Evolutionary conservation across 2,888 invertebrate species (phyloP).

Genomic region (Aspidiotus rigidus): DNA sequence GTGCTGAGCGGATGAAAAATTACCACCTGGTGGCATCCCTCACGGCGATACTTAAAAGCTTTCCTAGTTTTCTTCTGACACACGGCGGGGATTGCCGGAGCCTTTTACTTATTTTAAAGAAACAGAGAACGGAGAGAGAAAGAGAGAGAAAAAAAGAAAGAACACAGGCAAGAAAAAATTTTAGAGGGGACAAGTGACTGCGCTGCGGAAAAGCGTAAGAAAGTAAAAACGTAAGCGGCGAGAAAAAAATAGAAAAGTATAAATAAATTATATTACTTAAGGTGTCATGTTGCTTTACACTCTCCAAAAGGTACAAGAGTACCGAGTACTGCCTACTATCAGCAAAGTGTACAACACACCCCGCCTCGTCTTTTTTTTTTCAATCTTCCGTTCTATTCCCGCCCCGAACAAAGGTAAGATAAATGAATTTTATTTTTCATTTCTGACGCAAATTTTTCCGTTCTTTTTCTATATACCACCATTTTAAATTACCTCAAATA

Average conservation of each 20-base stretch:
- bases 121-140: constrained; percentile 17
- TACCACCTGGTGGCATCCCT: constrained; percentile 29
- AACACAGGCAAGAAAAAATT: background rate
- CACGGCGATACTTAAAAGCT: constrained; percentile 29
- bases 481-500: constrained; percentile 27
- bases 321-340: background rate
- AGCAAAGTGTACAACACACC: constrained; percentile 26
- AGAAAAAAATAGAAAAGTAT: constrained; percentile 17
- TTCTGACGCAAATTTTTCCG: constrained; percentile 30
- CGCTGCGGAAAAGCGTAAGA: constrained; percentile 6
- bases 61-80: constrained; percentile 15
- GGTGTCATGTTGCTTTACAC: constrained; percentile 33
- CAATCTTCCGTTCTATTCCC: background rate
- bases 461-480: background rate
- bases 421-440: constrained; percentile 35
- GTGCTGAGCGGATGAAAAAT: constrained; percentile 32
- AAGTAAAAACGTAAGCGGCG: constrained; percentile 20
- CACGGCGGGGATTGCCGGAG: constrained; percentile 7
- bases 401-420: constrained; percentile 32
- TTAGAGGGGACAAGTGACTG: constrained; percentile 22
- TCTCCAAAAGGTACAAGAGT: background rate
- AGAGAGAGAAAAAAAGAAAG: constrained; percentile 20
- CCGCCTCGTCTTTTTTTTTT: constrained; percentile 21
- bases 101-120: background rate
- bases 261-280: constrained; percentile 33